Conservation (phyloP, 1,140 invertebrate species). For the Ylistrum balloti region DNA sequence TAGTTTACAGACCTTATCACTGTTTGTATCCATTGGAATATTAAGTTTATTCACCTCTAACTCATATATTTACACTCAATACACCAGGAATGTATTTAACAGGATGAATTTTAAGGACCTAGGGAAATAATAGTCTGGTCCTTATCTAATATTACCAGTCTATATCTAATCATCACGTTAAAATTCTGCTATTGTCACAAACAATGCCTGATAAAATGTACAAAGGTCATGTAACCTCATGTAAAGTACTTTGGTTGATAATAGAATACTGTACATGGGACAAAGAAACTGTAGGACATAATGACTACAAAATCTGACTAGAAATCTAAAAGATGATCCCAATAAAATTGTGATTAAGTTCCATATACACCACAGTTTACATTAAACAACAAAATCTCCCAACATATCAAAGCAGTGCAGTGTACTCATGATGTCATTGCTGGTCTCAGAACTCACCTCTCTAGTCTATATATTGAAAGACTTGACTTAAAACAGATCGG, state of each 20-base stretch:
- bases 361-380: neutral
- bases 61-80: neutral
- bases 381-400: no score
- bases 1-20: neutral
- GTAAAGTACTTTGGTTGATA: neutral
- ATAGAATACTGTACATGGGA: neutral
- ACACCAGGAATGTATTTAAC: neutral
- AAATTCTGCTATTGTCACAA: neutral
- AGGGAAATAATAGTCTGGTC: neutral
- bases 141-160: neutral
- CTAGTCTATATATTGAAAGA: neutral
- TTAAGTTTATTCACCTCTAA: neutral
- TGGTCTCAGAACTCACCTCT: neutral
- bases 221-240: neutral
- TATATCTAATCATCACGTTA: neutral
- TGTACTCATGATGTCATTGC: neutral
- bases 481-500: neutral
- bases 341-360: neutral
- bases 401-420: no score
- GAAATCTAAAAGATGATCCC: neutral
- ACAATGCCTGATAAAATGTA: neutral
- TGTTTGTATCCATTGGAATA: neutral
- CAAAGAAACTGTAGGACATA: neutral
- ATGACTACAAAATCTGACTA: neutral
- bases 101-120: neutral